phyloP scores from a whole-genome alignment of 2,113 vertebrate genomes.

The Etheostoma cragini region DNA sequence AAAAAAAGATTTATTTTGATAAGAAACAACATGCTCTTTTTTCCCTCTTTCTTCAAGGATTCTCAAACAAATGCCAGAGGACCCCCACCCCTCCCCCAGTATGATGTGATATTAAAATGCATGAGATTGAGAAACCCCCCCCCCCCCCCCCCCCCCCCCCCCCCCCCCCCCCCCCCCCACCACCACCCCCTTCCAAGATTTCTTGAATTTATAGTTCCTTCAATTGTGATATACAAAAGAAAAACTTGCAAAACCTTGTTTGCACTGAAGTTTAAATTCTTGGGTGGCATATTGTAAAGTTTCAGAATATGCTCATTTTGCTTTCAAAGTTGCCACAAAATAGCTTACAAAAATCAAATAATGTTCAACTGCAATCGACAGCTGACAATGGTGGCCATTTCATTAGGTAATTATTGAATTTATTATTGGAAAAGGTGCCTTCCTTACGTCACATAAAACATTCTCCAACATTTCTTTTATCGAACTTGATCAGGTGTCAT shows the following conservation, averaged over 20 bases:
- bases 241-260: constrained; percentile 63
- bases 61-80: constrained; percentile 84
- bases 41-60: constrained; percentile 90
- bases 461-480: constrained; percentile 82
- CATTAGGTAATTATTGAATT: constrained; percentile 91
- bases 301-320: constrained; percentile 50
- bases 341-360: constrained; percentile 76
- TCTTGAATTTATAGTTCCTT: constrained; percentile 86
- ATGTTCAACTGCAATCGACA: constrained; percentile 83
- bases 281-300: constrained; percentile 1
- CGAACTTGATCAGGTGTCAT: constrained; percentile 73
- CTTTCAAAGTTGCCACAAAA: constrained; percentile 82
- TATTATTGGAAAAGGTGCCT: constrained; percentile 99
- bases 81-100: constrained; percentile 54
- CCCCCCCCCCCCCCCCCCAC: background rate
- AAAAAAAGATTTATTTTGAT: constrained; percentile 97
- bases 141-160: background rate
- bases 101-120: constrained; percentile 91
- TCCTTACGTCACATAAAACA: constrained; percentile 93
- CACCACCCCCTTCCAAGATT: constrained; percentile 36
- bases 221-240: constrained; percentile 63
- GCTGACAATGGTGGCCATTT: constrained; percentile 87
- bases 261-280: constrained; percentile 70
- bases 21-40: constrained; percentile 88
- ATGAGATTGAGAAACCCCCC: constrained; percentile 82